Percentiles rank a stretch among this genome's conserved stretches.
Conservation (phyloP, 2,113 vertebrate genomes). For the Isichthys henryi region DNA sequence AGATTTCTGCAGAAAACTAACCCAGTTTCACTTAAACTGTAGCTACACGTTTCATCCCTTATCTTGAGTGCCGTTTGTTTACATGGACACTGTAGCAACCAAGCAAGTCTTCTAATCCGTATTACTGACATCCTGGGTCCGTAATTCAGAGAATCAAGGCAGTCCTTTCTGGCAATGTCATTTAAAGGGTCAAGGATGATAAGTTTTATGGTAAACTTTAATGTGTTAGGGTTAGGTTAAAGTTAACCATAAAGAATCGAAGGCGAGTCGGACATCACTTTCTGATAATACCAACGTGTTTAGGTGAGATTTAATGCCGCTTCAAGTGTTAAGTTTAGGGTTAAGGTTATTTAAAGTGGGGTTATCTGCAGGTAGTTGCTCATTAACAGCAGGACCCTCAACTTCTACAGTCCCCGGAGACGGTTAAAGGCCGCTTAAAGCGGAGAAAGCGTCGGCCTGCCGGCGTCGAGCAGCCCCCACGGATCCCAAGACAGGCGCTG, state of each 20-base stretch:
- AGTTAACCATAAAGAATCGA: background rate
- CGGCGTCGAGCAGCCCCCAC: background rate
- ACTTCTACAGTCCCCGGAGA: background rate
- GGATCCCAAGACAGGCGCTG: background rate
- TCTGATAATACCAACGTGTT: background rate
- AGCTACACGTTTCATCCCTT: background rate
- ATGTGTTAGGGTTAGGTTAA: background rate
- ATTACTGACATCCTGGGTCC: background rate
- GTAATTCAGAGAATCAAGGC: background rate
- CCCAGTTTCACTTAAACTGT: background rate
- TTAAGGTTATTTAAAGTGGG: background rate
- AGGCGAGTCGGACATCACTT: background rate
- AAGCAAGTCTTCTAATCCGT: background rate
- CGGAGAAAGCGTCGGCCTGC: background rate
- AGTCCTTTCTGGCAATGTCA: background rate
- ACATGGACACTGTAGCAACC: background rate
- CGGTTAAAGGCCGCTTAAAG: too few relatives aligned
- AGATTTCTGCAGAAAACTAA: background rate
- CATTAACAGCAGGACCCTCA: background rate
- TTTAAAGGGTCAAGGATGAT: background rate
- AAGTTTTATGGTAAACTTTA: background rate
- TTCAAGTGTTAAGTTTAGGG: background rate
- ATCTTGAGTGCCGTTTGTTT: background rate
- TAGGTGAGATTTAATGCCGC: background rate
- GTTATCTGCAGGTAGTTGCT: background rate